Percentiles rank a stretch among this genome's conserved stretches.
phyloP scores from a whole-genome alignment of 1,140 invertebrate species.

The Trichonephila clavipes region DNA sequence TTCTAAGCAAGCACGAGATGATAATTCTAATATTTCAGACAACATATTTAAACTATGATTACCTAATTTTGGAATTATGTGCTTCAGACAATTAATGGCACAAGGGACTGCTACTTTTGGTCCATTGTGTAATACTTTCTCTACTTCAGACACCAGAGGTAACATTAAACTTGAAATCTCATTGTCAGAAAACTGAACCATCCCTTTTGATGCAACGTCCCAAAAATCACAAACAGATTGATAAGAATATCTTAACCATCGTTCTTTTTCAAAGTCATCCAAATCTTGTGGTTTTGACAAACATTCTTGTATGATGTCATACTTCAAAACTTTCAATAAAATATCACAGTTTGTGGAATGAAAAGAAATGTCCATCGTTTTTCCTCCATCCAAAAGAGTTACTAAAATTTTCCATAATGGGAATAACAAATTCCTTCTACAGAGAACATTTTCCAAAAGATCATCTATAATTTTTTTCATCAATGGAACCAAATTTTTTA shows the following conservation, averaged over 20 bases:
- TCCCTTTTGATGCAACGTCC: background rate
- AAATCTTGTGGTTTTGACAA: background rate
- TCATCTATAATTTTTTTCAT: constrained; percentile 16
- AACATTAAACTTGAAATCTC: background rate
- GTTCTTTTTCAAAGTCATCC: background rate
- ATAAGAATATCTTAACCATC: constrained; percentile 9
- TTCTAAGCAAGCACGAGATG: constrained; percentile 51
- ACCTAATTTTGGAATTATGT: constrained; percentile 8
- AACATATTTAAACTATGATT: background rate
- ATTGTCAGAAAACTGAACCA: background rate
- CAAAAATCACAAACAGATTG: constrained; percentile 59
- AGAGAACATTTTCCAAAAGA: background rate
- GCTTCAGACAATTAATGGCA: constrained; percentile 4
- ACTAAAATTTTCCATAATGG: constrained; percentile 47
- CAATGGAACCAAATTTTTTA: background rate
- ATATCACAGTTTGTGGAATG: background rate
- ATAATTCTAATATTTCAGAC: background rate
- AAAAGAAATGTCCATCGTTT: background rate
- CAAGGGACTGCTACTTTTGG: constrained; percentile 9
- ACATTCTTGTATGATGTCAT: constrained; percentile 7
- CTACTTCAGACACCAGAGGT: constrained; percentile 18
- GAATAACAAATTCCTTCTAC: background rate
- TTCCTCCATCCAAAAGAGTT: background rate
- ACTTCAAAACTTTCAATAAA: background rate
- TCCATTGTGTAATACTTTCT: constrained; percentile 23